Conservation (phyloP, 2,888 invertebrate species). For the Keiferia lycopersicella region DNA sequence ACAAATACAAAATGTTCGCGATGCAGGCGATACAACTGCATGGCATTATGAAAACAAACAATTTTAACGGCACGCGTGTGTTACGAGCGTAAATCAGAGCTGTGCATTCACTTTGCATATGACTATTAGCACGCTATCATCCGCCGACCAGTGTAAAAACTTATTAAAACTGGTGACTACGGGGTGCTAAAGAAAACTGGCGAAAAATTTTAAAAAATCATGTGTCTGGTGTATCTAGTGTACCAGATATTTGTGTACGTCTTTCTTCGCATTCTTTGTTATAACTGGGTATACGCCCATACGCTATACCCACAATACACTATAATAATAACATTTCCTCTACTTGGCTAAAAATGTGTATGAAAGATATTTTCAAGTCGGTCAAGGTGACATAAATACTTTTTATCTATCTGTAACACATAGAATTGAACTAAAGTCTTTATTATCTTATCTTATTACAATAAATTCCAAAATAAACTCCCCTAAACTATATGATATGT, state of each 20-base stretch:
- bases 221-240: no score
- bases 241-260: no score
- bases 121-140: slow-evolving; percentile 49
- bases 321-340: no score
- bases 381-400: no score
- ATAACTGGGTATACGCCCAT: no score
- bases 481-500: not conserved
- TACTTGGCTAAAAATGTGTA: no score
- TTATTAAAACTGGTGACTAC: slow-evolving; percentile 33
- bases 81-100: slow-evolving; percentile 60
- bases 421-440: no score
- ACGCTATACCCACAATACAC: no score
- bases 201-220: not conserved
- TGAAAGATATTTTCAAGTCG: no score
- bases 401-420: no score
- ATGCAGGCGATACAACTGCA: slow-evolving; percentile 2
- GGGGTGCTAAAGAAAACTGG: not conserved
- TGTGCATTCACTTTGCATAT: slow-evolving; percentile 59
- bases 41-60: slow-evolving; percentile 24
- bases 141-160: slow-evolving; percentile 35
- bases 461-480: not conserved
- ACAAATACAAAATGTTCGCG: slow-evolving; percentile 4
- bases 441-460: no score
- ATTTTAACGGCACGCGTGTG: slow-evolving; percentile 41
- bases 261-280: no score